Percentiles rank a stretch among this genome's conserved stretches.
These are phyloP conservation scores for cattle (Bos taurus) DNA, from an alignment of 2,113 vertebrate genomes.

Conservation along the genomic window ARS-UCD2.0 NC_037354.1:44458001-44458500, in stretches of 20 bases:
- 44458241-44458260: neutral
- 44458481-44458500: neutral
- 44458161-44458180: neutral
- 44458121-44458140: neutral
- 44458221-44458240: neutral
- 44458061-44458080: neutral
- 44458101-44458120: neutral
- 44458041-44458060: neutral
- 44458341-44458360: neutral
- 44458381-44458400: neutral
- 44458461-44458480: too few species aligned
- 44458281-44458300: neutral
- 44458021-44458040: neutral
- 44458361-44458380: too few species aligned
- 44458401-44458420: neutral
- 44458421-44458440: neutral
- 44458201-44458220: neutral
- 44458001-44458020: neutral
- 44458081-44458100: neutral
- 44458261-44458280: neutral
- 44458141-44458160: neutral
- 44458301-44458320: neutral
- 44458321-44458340: neutral
- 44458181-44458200: neutral
- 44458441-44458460: neutral